These are phyloP conservation scores for Diorhabda sublineata DNA, from an alignment of 1,140 invertebrate species.

Conservation along the genomic window DNA sequence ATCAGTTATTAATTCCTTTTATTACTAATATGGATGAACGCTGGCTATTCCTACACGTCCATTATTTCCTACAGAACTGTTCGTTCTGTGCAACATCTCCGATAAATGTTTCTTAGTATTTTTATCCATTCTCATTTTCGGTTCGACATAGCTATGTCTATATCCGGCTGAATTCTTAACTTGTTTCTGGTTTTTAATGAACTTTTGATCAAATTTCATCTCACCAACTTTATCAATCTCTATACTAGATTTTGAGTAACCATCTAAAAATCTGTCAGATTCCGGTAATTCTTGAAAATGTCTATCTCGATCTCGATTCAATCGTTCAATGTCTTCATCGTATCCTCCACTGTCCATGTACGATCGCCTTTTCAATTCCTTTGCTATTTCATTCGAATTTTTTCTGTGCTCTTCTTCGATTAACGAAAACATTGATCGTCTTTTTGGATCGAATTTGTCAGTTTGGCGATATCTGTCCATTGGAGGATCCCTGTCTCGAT, in stretches of 20 bases:
- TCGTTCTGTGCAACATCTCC: slow-evolving; percentile 44
- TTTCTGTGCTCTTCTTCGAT: slow-evolving; percentile 47
- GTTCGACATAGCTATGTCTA: slow-evolving; percentile 53
- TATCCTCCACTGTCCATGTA: slow-evolving; percentile 40
- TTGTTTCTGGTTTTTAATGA: slow-evolving; percentile 39
- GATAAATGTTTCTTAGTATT: slow-evolving; percentile 35
- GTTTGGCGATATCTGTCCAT: slow-evolving; percentile 44
- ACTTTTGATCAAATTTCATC: slow-evolving; percentile 37
- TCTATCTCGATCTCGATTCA: slow-evolving; percentile 21
- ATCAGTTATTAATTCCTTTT: not conserved
- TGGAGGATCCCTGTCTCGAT: slow-evolving; percentile 27
- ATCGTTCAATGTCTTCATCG: slow-evolving; percentile 24
- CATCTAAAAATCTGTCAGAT: slow-evolving; percentile 33
- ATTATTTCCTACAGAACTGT: slow-evolving; percentile 42
- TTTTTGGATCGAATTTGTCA: slow-evolving; percentile 44
- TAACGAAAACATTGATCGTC: slow-evolving; percentile 46
- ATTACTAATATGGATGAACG: slow-evolving; percentile 44
- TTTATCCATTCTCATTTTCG: slow-evolving; percentile 38
- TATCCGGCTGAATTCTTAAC: slow-evolving; percentile 43
- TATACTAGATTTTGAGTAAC: slow-evolving; percentile 33
- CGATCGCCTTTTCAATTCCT: slow-evolving; percentile 48
- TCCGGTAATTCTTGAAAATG: slow-evolving; percentile 35
- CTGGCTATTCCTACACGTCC: slow-evolving; percentile 47
- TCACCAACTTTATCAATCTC: slow-evolving; percentile 36
- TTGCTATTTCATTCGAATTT: slow-evolving; percentile 48